Evolutionary conservation across 2,113 vertebrate genomes (phyloP).

Genomic region (Brachirus orientalis): DNA sequence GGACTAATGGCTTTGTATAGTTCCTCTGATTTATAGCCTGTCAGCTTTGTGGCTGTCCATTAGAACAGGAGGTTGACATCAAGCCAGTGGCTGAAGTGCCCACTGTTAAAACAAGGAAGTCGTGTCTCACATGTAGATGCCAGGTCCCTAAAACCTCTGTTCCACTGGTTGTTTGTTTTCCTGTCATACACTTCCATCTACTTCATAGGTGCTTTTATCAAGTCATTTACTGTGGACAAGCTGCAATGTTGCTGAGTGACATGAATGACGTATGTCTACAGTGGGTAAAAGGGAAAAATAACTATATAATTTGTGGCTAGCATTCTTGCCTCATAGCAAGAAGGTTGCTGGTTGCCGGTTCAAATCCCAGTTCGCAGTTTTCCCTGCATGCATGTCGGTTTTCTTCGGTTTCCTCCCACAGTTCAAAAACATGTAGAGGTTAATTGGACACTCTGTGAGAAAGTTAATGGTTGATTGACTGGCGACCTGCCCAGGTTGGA

Average conservation of each 20-base stretch:
- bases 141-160: conserved; percentile 37
- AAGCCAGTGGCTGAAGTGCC: conserved; percentile 70
- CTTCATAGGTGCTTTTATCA: conserved; percentile 30
- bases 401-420: too few species aligned
- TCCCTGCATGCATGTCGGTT: too few species aligned
- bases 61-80: conserved; percentile 74
- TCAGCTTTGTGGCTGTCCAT: conserved; percentile 77
- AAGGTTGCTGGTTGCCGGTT: too few species aligned
- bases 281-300: conserved; percentile 22
- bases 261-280: conserved; percentile 38
- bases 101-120: conserved; percentile 66
- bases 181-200: conserved; percentile 8
- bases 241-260: conserved; percentile 28
- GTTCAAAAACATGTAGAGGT: too few species aligned
- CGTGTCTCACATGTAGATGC: conserved; percentile 50
- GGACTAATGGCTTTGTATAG: conserved; percentile 80
- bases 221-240: conserved; percentile 31
- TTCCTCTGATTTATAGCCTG: conserved; percentile 75
- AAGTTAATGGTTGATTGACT: too few species aligned
- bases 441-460: too few species aligned
- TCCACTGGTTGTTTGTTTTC: conserved; percentile 41
- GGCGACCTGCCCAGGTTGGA: too few species aligned
- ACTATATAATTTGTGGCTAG: not conserved
- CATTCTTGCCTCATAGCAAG: too few species aligned
- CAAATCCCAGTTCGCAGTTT: too few species aligned